Evolutionary conservation across 1,140 invertebrate species (phyloP), one percentile per base, ranked within the genome.

Genomic region (Platyscapa corneri): DNA sequence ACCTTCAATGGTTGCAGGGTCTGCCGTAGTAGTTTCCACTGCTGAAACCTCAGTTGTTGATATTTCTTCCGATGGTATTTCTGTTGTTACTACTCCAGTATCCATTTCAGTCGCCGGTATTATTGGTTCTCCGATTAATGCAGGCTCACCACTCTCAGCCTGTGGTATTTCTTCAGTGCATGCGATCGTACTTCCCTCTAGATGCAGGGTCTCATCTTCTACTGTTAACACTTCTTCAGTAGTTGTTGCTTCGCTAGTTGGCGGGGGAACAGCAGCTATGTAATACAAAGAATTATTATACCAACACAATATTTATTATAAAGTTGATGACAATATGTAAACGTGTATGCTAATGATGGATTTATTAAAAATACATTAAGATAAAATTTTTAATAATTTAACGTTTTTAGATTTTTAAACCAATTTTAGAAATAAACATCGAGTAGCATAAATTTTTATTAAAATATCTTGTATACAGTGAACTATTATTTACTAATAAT

Each of bases 211-310:
- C 0, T 89, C 91, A 27, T 88, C 93, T 76, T 93, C 93, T 8
- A 91, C 92, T 42, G 92, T 88, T 72, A 91, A 90, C 18, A 89
- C 91, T 78, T 90, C 92, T 78, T 90, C 92, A 2, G 91, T 92
- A 42, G 92, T 88, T 72, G 92, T 90, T 37, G 89, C 88, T 74
- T 87, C 91, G 75, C 90, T 91, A 34, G 91, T 83, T 87, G n/a
- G n/a, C n/a, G n/a, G n/a, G n/a, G n/a, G n/a, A n/a, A 91, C 92
- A 89, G 94, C 93, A 85, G 92, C 91, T 76, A 92, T 74, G 0
- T 14, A 16, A 70, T 91, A 88, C 92, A 86, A 87, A 90, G 90
- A 76, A 91, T 65, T 65, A 46, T 65, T 32, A 30, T 65, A 8
- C 7, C 27, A 30, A 65, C 64, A 65, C n/a, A n/a, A n/a, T n/a